Conservation (phyloP, 2,113 vertebrate genomes). For the Colistium nudipinnis region DNA sequence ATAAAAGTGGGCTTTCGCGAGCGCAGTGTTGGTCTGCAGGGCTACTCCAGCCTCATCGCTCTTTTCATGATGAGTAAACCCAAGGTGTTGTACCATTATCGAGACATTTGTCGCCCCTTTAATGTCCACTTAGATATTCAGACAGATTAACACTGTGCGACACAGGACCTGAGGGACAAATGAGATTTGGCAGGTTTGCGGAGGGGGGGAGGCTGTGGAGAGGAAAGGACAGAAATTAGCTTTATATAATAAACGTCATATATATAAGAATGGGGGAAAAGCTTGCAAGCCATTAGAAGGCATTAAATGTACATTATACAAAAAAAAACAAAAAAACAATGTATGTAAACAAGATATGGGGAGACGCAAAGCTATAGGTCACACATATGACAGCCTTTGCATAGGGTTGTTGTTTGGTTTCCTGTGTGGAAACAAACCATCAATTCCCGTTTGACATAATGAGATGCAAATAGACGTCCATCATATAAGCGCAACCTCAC, state of each 20-base stretch:
- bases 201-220: too few species aligned
- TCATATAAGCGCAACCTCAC: background rate
- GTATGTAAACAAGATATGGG: background rate
- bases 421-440: too few species aligned
- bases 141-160: slow-evolving; percentile 16
- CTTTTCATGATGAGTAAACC: slow-evolving; percentile 20
- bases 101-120: slow-evolving; percentile 25
- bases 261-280: background rate
- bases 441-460: background rate
- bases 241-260: slow-evolving; percentile 1
- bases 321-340: background rate
- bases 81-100: slow-evolving; percentile 40
- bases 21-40: slow-evolving; percentile 11
- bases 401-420: too few species aligned
- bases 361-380: too few species aligned
- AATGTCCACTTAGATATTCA: slow-evolving; percentile 24
- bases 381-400: too few species aligned
- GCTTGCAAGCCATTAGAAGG: too few species aligned
- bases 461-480: background rate
- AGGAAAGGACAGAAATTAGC: background rate
- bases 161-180: slow-evolving; percentile 7
- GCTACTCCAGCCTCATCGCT: background rate
- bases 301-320: background rate
- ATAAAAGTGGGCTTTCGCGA: slow-evolving; percentile 30
- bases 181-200: background rate